A percentile compares a stretch with the other conserved stretches of the same genome.
phyloP scores from a whole-genome alignment of 2,888 invertebrate species.

The Pseudococcus longispinus region DNA sequence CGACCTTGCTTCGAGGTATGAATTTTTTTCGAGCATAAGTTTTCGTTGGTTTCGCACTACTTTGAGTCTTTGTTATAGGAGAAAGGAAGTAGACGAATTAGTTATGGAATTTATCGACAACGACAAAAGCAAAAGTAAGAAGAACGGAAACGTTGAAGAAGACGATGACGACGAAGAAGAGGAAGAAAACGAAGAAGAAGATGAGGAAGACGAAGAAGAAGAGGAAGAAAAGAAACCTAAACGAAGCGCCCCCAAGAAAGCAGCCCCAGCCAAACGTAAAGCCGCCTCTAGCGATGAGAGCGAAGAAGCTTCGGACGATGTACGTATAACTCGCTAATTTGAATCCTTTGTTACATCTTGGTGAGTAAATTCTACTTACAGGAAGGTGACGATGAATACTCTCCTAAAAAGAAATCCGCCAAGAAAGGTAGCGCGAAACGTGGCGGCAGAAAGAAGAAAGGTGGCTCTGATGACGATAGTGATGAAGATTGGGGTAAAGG shows the following conservation, averaged over 20 bases:
- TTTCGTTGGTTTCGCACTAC: not conserved
- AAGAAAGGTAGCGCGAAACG: conserved; percentile 63
- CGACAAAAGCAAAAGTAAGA: conserved; percentile 64
- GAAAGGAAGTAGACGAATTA: conserved; percentile 65
- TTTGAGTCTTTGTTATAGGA: conserved; percentile 36
- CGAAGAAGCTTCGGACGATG: conserved; percentile 61
- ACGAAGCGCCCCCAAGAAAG: conserved; percentile 67
- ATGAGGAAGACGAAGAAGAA: conserved; percentile 64
- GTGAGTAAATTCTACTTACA: not conserved
- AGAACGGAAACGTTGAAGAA: conserved; percentile 64
- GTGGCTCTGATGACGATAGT: conserved; percentile 73
- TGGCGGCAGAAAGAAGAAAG: conserved; percentile 66
- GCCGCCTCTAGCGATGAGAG: conserved; percentile 61
- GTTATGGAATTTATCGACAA: conserved; percentile 77
- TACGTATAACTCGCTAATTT: conserved; percentile 48
- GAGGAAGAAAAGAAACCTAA: conserved; percentile 69
- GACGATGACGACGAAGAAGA: conserved; percentile 65
- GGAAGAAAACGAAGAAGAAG: conserved; percentile 65
- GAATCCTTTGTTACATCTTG: too few relatives aligned
- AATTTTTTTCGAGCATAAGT: not conserved
- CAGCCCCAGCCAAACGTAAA: conserved; percentile 61
- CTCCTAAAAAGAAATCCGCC: conserved; percentile 61
- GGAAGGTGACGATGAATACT: conserved; percentile 61
- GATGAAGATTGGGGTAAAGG: conserved; percentile 75
- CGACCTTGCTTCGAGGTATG: conserved; percentile 73